Evolutionary conservation across 2,888 invertebrate species (phyloP), one percentile per base, ranked within the genome.

Genomic region (Pachycephus smyrnensis): DNA sequence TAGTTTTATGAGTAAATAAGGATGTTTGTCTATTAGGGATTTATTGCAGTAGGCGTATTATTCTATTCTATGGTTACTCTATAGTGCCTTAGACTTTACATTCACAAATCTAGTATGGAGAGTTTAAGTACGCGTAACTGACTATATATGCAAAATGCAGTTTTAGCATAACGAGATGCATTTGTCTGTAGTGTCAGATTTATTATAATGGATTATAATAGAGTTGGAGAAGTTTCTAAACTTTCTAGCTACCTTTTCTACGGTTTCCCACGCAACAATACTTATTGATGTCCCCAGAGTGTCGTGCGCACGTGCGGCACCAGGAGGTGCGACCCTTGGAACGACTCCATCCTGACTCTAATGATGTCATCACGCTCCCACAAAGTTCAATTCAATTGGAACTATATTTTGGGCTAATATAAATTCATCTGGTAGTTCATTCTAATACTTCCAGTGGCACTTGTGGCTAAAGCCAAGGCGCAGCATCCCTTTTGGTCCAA

Each of bases 311-410:
- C 82, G 82, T 79, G 81, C 78, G 55, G 12, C 71, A 71, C 32
- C 71, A 33, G 33, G 31, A 75, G 76, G 32, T 31, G 71, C 80
- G 76, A 78, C 81, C 84, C 81, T 82, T 79, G 76, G 76, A 81
- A 75, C 35, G 68, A 12, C 74, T 35, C 36, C 74, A 33, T 74
- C 33, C 33, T 30, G 33, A 36, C 30, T 40, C 73, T 85, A 83
- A 85, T 82, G 75, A 80, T 80, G 79, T 77, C 83, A 79, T 82
- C 77, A 55, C 76, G 83, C 82, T 81, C 74, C 80, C 83, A 80
- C 81, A 77, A 76, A 78, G 55, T 69, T 55, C 33, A 71, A 71
- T 71, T 33, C 55, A 55, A 6, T 55, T 55, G 23, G 55, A 55
- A 23, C 9, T 55, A 55, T 55, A 55, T 55, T 55, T 15, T 9